Conservation (phyloP, 1,140 invertebrate genomes). For the Andricus grossulariae region DNA sequence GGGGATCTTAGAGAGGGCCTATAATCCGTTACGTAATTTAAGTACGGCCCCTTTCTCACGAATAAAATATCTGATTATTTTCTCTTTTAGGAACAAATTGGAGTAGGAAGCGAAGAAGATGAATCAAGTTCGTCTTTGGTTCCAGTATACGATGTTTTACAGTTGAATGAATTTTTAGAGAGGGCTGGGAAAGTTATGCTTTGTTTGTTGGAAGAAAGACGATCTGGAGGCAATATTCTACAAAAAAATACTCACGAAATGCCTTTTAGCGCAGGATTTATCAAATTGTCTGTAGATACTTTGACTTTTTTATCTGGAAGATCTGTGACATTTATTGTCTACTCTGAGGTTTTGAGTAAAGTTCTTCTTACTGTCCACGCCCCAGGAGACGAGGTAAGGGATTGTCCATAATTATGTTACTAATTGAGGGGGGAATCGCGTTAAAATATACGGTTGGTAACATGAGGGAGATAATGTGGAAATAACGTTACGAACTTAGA, state of each 20-base stretch:
- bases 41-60: not conserved
- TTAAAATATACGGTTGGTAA: too few species aligned
- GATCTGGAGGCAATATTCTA: constrained; percentile 60
- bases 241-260: constrained; percentile 62
- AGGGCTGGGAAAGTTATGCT: constrained; percentile 71
- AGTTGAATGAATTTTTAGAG: constrained; percentile 71
- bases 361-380: constrained; percentile 76
- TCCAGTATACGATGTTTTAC: constrained; percentile 61
- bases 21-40: not conserved
- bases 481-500: too few species aligned
- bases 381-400: constrained; percentile 60
- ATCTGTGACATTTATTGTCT: constrained; percentile 69
- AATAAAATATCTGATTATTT: constrained; percentile 4
- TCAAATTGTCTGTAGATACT: constrained; percentile 63
- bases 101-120: constrained; percentile 68
- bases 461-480: too few species aligned
- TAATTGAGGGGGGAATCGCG: too few species aligned
- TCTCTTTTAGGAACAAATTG: constrained; percentile 69
- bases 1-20: too few species aligned
- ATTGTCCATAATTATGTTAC: too few species aligned
- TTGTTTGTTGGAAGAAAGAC: constrained; percentile 72
- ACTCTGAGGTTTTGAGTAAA: constrained; percentile 73
- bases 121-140: constrained; percentile 25
- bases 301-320: constrained; percentile 69
- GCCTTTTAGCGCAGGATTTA: constrained; percentile 75